Base-by-base conservation (phyloP, 2,888 invertebrate genomes). In the Caenorhabditis virilis region DNA sequence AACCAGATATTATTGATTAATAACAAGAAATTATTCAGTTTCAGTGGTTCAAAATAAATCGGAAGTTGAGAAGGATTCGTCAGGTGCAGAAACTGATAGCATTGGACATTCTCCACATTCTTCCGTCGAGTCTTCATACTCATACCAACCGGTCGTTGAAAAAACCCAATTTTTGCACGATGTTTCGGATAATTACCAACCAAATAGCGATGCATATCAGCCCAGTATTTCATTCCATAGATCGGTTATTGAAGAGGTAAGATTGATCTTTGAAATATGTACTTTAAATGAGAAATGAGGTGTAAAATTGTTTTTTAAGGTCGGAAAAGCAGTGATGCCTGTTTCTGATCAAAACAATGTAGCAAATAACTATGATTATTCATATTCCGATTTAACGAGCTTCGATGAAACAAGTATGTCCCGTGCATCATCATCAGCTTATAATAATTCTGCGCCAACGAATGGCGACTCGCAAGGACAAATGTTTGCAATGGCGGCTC, bases 31-130 rank as follows among this genome's bases (percentile, higher is more conserved):
- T n/a, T 30, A 30, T 30, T 55, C 50, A 52, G 48, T 64, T 64
- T 64, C 64, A 64, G 64, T 66, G 66, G 60, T 66, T 6, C 66
- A 66, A 61, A 47, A 45, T 18, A 66, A 59, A 49, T 54, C 55
- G 6, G 65, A 65, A 48, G 41, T 47, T 3, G 60, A 61, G 22
- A 56, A 56, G 36, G 60, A 60, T 26, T 60, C 54, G 4, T 57
- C 59, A 23, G 59, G 53, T 26, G 51, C 36, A n/a, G 59, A 65
- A 25, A 48, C 55, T 0, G 65, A 59, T 26, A 59, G 59, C 38
- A 43, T 53, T 33, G 55, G 48, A 7, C 47, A 55, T 22, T 65
- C 65, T 11, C 65, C 65, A 13, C 50, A 54, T 26, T 54, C 64
- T 11, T 64, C 64, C 13, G 27, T 57, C 5, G 63, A 57, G 25